Evolutionary conservation across 2,113 vertebrate species (phyloP), one percentile per base, ranked within the genome.

Genomic region (Hippocampus barbouri): DNA sequence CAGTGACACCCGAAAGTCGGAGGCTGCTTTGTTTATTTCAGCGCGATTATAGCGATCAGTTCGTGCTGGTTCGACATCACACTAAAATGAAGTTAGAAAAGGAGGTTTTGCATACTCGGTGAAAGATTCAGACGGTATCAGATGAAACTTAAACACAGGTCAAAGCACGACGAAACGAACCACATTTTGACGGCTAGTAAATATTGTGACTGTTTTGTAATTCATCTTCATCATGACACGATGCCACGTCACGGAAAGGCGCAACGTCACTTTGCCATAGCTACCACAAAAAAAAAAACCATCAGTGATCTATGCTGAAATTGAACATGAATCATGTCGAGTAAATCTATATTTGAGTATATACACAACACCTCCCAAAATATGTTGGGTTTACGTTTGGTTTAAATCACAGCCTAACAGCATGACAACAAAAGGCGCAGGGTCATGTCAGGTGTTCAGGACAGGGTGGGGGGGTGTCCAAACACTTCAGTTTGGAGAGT

Each of bases 381-480:
- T 60, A 34, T 60, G 25, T 27, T 59, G 27, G 27, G n/a, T 4
- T 62, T 34, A 20, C 18, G 27, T 62, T 27, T 15, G n/a, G 12
- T 60, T 60, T 30, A 1, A 27, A 27, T 4, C 27, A 34, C 34
- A 34, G 27, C 59, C 18, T 27, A 30, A 60, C 25, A 61, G 16
- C 12, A 60, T 45, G 10, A 14, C 43, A 45, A 45, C 43, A 14
- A 45, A 45, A 45, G 43, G 43, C 43, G 10, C 43, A 14, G 43
- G 30, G 30, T 34, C 30, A 34, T 34, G 30, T 69, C 71, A 72
- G 61, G 68, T 77, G 81, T 57, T 80, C 16, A 1, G 49, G 75
- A 74, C 74, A 81, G 64, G 11, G 25, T 25, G 25, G 25, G 25
- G 70, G 60, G 64, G 34, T 66, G 78, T 71, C 61, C 57, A 73